Evolutionary conservation across 2,113 vertebrate genomes (phyloP).

Genomic region (Erpornis zantholeuca): DNA sequence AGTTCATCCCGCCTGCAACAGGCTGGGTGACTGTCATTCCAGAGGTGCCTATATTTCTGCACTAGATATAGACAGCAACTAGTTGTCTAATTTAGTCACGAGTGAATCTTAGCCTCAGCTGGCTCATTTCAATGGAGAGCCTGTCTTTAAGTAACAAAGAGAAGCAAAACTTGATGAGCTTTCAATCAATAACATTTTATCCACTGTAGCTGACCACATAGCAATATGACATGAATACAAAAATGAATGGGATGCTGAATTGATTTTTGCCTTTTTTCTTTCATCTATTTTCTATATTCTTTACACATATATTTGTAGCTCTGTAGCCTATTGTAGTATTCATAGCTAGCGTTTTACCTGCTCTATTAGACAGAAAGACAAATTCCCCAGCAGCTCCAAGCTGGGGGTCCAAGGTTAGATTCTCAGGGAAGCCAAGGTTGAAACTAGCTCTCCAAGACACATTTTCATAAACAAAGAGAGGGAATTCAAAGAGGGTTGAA

Average conservation of each 20-base stretch:
- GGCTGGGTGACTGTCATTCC: background rate
- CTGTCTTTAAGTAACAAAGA: background rate
- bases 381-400: background rate
- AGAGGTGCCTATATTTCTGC: background rate
- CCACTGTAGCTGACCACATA: background rate
- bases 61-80: background rate
- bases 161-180: background rate
- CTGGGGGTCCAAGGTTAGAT: background rate
- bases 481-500: background rate
- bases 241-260: background rate
- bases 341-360: background rate
- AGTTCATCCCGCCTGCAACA: background rate
- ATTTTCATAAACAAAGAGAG: background rate
- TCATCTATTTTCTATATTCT: background rate
- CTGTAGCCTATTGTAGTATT: background rate
- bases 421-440: background rate
- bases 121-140: background rate
- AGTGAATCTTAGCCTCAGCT: background rate
- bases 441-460: background rate
- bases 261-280: background rate
- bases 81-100: background rate
- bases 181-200: background rate
- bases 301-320: background rate
- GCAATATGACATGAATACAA: background rate
- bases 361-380: background rate